These are phyloP conservation scores for Arrhopalites spinosus DNA, from an alignment of 2,888 invertebrate genomes.

Conservation along the genomic window DNA sequence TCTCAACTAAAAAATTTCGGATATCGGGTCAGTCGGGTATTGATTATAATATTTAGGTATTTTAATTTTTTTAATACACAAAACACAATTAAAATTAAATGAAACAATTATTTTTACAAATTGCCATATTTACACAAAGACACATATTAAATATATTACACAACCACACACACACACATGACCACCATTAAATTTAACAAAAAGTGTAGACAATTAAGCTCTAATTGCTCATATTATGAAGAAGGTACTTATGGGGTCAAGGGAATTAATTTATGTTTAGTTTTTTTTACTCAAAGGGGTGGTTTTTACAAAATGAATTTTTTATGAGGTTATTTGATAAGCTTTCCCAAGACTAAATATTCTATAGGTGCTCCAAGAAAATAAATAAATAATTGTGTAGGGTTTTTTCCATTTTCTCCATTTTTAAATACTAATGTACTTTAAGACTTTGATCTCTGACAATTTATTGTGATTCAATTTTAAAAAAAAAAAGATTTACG, in stretches of 20 bases:
- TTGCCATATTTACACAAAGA: slow-evolving; percentile 29
- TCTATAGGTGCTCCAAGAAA: neutral
- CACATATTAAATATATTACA: neutral
- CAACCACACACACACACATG: too few species aligned
- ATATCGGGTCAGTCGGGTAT: slow-evolving; percentile 13
- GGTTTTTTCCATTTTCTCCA: slow-evolving; percentile 7
- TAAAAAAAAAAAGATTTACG: slow-evolving; percentile 26
- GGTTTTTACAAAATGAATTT: neutral
- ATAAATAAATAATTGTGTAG: neutral
- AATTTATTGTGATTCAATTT: slow-evolving; percentile 47
- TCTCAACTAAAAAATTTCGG: slow-evolving; percentile 15
- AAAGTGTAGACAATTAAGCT: neutral
- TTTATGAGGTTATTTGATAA: neutral
- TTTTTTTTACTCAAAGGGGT: neutral
- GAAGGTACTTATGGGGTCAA: slow-evolving; percentile 30
- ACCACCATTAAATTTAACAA: neutral
- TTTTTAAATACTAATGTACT: slow-evolving; percentile 1
- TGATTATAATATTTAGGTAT: neutral
- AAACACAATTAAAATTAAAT: too few species aligned
- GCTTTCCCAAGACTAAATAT: slow-evolving; percentile 1
- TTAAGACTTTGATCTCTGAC: slow-evolving; percentile 40
- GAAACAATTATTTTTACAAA: neutral
- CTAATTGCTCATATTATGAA: slow-evolving; percentile 8
- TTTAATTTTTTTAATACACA: neutral
- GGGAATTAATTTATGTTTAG: slow-evolving; percentile 25